Evolutionary conservation across 2,113 vertebrate genomes (phyloP).

Genomic region (Ranitomeya variabilis): DNA sequence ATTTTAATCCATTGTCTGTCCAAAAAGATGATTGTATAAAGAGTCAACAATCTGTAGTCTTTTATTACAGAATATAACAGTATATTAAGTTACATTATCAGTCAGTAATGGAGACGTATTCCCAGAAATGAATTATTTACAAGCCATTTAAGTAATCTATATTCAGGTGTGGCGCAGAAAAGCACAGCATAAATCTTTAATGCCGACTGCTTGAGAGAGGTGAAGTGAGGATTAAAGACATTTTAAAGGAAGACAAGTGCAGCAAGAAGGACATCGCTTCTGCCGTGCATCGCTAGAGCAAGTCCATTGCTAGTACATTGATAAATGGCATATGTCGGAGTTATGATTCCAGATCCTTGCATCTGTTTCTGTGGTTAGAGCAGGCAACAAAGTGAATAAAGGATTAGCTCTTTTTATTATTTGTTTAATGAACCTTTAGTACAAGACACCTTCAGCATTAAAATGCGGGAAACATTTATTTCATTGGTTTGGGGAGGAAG

Average conservation of each 20-base stretch:
- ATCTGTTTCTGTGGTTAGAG: constrained; percentile 73
- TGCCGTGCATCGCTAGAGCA: constrained; percentile 77
- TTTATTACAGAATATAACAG: constrained; percentile 86
- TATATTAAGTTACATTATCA: constrained; percentile 95
- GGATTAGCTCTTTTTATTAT: constrained; percentile 68
- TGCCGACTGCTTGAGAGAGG: constrained; percentile 81
- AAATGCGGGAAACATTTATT: background rate
- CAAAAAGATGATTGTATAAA: constrained; percentile 73
- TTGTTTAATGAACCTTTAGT: constrained; percentile 68
- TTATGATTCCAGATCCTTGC: constrained; percentile 73
- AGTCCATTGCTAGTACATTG: constrained; percentile 78
- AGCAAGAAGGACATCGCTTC: constrained; percentile 73
- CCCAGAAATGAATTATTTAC: constrained; percentile 99
- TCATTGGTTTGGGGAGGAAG: background rate
- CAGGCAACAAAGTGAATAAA: constrained; percentile 72
- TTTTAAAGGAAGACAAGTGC: constrained; percentile 71
- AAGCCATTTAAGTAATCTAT: constrained; percentile 97
- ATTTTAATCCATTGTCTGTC: constrained; percentile 80
- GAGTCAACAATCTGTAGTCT: constrained; percentile 85
- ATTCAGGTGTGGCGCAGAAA: constrained; percentile 95
- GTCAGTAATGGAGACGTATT: constrained; percentile 95
- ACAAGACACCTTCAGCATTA: constrained; percentile 65
- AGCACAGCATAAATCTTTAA: constrained; percentile 91
- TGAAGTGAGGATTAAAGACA: constrained; percentile 82
- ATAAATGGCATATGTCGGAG: constrained; percentile 78